Base-by-base conservation (phyloP, 2,113 vertebrate species). In the Sterrhoptilus dennistouni region DNA sequence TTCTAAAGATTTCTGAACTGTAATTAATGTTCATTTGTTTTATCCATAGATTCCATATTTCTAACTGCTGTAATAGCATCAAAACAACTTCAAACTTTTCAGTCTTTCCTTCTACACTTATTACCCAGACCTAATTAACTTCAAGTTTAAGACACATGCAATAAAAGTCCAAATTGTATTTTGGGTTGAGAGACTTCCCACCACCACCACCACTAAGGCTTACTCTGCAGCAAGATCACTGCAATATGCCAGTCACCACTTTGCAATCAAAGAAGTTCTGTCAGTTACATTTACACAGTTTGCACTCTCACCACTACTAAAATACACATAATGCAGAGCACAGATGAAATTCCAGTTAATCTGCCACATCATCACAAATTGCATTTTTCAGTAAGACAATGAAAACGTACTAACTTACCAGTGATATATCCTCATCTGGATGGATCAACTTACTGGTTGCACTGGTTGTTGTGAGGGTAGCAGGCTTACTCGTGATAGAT, bases 391-490 rank as follows among this genome's bases (percentile, higher is more conserved):
- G 8, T 66, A 70, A 60, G 65, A 60, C 21, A 87, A 27, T 13
- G 45, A 92, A 93, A 94, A 45, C 31, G 22, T 35, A 64, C 90
- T 72, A 93, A 99, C 99, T 99, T 99, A 99, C 99, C 99, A 99
- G 98, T 91, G 99, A 99, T 98, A 99, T 99, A 99, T 99, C 99
- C 99, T 99, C 99, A 99, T 99, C 99, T 98, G 99, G 99, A 97
- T 99, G 99, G 99, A 99, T 99, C 99, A 99, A 99, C 99, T 99
- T 99, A 99, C 99, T 99, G 98, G 99, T 99, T 98, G 99, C 99
- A 98, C 99, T 99, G 98, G 99, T 99, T 93, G 99, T 99, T 84
- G 99, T 99, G 97, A 99, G 99, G 89, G 99, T 99, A 97, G 99
- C 99, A 96, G 99, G 99, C 98, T 99, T 99, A 99, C 98, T 99